A percentile compares a stretch with the other conserved stretches of the same genome.
These are phyloP conservation scores for Mastacembelus armatus DNA, from an alignment of 2,797 vertebrate genomes.

Conservation along the genomic window DNA sequence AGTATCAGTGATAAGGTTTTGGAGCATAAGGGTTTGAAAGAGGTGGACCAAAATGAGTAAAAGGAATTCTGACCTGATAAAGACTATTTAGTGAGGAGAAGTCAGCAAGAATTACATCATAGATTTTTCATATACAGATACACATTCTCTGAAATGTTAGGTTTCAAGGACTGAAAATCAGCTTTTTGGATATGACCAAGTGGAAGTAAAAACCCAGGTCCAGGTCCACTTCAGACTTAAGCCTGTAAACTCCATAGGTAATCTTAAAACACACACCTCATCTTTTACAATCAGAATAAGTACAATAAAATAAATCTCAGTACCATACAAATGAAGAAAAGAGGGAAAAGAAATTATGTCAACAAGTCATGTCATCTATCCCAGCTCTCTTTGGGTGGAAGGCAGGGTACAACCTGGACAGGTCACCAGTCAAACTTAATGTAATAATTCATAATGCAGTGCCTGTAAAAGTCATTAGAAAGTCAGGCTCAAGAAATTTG, in stretches of 20 bases:
- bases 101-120: background rate
- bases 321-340: background rate
- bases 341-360: background rate
- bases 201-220: background rate
- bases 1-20: background rate
- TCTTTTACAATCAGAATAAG: background rate
- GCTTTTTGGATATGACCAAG: background rate
- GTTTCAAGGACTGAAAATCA: background rate
- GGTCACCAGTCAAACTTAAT: too few relatives aligned
- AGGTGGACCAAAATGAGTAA: background rate
- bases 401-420: too few relatives aligned
- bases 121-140: background rate
- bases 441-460: conserved; percentile 20
- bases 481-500: conserved; percentile 8
- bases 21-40: conserved; percentile 14
- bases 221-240: background rate
- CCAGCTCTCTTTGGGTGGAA: too few relatives aligned
- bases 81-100: background rate
- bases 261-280: background rate
- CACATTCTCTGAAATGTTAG: background rate
- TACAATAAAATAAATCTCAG: background rate
- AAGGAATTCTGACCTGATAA: background rate
- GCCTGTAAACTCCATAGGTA: background rate
- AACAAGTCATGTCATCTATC: background rate
- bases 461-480: conserved; percentile 17